These are phyloP conservation scores for Chascanopsetta lugubris DNA, from an alignment of 2,113 vertebrate species.

Conservation along the genomic window DNA sequence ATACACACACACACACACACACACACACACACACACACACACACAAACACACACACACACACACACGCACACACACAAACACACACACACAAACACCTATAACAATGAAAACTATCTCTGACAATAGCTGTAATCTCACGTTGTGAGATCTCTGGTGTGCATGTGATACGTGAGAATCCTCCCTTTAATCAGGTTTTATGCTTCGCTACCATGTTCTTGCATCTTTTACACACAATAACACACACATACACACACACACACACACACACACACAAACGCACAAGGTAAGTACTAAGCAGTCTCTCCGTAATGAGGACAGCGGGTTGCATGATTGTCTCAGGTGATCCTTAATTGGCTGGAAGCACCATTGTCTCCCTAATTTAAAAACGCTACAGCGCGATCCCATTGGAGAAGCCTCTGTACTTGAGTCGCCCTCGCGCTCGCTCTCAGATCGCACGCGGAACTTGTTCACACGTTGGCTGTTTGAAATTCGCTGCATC, in stretches of 20 bases:
- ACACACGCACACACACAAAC: no score
- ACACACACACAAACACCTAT: no score
- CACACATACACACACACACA: background rate
- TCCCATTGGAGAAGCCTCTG: constrained; percentile 7
- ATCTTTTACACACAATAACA: background rate
- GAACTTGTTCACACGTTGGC: background rate
- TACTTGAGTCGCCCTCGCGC: constrained; percentile 29
- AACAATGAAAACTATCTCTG: no score
- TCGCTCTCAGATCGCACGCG: background rate
- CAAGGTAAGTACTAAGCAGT: constrained; percentile 19
- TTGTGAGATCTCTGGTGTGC: no score
- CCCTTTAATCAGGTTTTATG: constrained; percentile 15
- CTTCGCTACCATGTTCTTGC: background rate
- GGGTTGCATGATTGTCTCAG: constrained; percentile 48
- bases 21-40: no score
- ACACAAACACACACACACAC: no score
- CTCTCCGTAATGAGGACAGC: constrained; percentile 52
- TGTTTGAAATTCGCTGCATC: background rate
- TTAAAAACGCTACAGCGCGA: constrained; percentile 23
- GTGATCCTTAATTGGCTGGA: constrained; percentile 55
- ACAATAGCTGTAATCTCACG: no score
- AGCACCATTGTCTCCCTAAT: constrained; percentile 37
- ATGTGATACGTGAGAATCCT: background rate
- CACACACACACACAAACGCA: background rate
- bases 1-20: no score